Evolutionary conservation across 2,797 vertebrate genomes (phyloP).

Genomic region (Liasis olivaceus): DNA sequence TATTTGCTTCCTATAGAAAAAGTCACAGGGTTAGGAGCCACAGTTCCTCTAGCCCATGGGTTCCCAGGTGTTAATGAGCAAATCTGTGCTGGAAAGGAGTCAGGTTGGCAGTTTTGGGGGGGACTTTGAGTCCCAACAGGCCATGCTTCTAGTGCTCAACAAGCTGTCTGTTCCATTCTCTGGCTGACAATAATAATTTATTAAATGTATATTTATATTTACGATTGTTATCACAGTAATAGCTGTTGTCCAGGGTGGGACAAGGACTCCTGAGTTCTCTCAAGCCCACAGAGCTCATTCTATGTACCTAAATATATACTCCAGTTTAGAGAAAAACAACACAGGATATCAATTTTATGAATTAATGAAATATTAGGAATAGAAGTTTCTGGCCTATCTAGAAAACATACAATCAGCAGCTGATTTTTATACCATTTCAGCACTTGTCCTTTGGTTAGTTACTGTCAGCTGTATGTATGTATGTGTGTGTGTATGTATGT

Average conservation of each 20-base stretch:
- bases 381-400: not conserved
- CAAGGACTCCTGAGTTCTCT: not conserved
- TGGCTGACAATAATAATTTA: not conserved
- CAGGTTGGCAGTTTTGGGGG: not conserved
- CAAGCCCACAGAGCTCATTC: not conserved
- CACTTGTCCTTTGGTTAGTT: not conserved
- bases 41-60: not conserved
- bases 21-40: not conserved
- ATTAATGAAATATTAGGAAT: not conserved
- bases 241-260: not conserved
- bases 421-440: not conserved
- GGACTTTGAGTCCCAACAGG: not conserved
- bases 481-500: no score
- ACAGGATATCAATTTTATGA: not conserved
- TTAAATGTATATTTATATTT: not conserved
- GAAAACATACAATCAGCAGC: not conserved
- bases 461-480: not conserved
- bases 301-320: not conserved
- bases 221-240: not conserved
- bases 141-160: not conserved
- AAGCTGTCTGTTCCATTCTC: not conserved
- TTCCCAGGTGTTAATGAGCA: not conserved
- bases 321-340: not conserved
- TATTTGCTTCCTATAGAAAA: not conserved
- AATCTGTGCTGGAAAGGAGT: not conserved